Percentiles rank a stretch among this genome's conserved stretches.
These are phyloP conservation scores for Strix aluco DNA, from an alignment of 2,113 vertebrate species.

Conservation along the genomic window DNA sequence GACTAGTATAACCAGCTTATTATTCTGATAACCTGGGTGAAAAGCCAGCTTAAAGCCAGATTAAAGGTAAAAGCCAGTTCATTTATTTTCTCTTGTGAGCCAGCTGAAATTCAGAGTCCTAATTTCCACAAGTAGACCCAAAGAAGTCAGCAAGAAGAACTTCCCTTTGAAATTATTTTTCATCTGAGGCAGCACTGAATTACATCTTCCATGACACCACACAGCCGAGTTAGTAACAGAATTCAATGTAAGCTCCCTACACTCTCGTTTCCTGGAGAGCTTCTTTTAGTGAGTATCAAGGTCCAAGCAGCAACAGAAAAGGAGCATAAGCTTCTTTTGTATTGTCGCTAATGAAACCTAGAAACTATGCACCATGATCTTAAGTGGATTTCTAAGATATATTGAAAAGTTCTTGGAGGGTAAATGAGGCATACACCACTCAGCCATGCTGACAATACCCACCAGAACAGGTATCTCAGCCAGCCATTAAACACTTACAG, in stretches of 20 bases:
- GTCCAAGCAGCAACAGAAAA: neutral
- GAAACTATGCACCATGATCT: neutral
- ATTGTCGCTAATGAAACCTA: neutral
- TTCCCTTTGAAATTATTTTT: conserved; percentile 33
- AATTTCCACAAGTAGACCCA: conserved; percentile 1
- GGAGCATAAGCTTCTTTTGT: neutral
- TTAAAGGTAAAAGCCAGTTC: neutral
- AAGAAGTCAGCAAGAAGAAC: conserved; percentile 14
- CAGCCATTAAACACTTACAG: neutral
- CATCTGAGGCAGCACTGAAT: neutral
- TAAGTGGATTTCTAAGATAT: neutral
- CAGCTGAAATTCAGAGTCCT: neutral
- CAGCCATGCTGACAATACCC: neutral
- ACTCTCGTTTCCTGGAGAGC: neutral
- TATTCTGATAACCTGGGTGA: neutral
- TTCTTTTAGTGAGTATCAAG: neutral
- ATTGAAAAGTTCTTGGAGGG: neutral
- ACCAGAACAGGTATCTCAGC: neutral
- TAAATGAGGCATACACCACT: neutral
- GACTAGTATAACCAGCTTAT: neutral
- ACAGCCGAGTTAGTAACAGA: neutral
- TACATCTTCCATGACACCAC: neutral
- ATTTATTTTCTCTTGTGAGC: conserved; percentile 5
- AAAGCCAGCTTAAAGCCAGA: neutral
- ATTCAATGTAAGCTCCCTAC: neutral